Conservation (phyloP, 2,888 invertebrate species). For the Lasioglossum morio region DNA sequence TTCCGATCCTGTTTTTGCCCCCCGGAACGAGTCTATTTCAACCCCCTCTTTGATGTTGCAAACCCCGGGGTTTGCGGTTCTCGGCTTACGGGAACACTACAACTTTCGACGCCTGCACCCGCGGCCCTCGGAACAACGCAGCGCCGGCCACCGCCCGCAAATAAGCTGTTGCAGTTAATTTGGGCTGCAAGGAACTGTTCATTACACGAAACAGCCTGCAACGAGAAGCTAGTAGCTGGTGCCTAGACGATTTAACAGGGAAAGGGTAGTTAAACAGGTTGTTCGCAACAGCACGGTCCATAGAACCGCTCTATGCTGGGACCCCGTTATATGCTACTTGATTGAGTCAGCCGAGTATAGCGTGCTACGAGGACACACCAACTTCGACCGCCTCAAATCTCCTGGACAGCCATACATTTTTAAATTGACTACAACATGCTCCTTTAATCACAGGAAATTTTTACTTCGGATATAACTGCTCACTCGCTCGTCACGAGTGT, state of each 20-base stretch:
- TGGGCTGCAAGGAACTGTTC: constrained; percentile 6
- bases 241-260: constrained; percentile 6
- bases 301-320: background rate
- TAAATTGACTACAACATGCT: no score
- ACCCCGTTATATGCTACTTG: background rate
- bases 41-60: background rate
- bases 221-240: background rate
- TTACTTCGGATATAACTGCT: background rate
- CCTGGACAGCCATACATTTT: background rate
- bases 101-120: constrained; percentile 12
- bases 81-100: background rate
- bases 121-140: background rate
- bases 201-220: constrained; percentile 10
- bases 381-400: background rate
- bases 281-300: background rate
- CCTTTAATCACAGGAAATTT: background rate
- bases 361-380: background rate
- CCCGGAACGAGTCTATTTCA: background rate
- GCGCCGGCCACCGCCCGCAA: constrained; percentile 1
- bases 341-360: background rate
- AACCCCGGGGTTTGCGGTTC: background rate
- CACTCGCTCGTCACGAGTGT: background rate
- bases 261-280: constrained; percentile 1
- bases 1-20: background rate
- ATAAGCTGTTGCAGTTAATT: constrained; percentile 32